phyloP scores from a whole-genome alignment of 2,888 invertebrate genomes.

The Agonum fuliginosum region DNA sequence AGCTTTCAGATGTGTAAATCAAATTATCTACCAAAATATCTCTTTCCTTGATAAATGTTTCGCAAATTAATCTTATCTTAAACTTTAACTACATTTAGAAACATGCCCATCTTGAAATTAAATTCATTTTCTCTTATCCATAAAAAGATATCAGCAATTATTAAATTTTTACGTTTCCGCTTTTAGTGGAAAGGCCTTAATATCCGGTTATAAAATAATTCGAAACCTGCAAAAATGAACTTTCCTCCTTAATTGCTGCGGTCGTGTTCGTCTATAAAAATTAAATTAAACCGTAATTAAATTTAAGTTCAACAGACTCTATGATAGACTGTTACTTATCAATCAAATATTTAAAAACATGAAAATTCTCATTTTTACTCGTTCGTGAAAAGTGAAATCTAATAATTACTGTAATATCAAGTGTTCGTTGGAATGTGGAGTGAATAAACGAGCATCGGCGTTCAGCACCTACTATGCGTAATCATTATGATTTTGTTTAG shows the following conservation, averaged over 20 bases:
- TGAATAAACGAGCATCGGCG: slow-evolving; percentile 22
- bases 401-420: slow-evolving; percentile 39
- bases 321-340: slow-evolving; percentile 33
- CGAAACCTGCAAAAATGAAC: not conserved
- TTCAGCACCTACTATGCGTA: slow-evolving; percentile 1
- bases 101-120: not conserved
- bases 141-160: not conserved
- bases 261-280: slow-evolving; percentile 19
- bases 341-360: slow-evolving; percentile 38
- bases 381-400: slow-evolving; percentile 51
- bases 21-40: too few relatives aligned
- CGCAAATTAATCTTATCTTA: not conserved
- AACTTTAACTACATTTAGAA: not conserved
- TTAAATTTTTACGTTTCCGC: slow-evolving; percentile 14
- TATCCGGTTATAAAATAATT: slow-evolving; percentile 20
- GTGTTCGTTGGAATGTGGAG: slow-evolving; percentile 40
- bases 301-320: slow-evolving; percentile 25
- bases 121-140: slow-evolving; percentile 11
- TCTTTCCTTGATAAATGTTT: too few relatives aligned
- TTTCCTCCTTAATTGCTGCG: slow-evolving; percentile 19
- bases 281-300: not conserved
- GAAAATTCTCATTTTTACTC: slow-evolving; percentile 37
- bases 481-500: slow-evolving; percentile 13
- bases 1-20: too few relatives aligned
- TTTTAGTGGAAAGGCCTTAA: not conserved